Base-by-base conservation (phyloP, 2,113 vertebrate genomes). In the Alethe diademata region DNA sequence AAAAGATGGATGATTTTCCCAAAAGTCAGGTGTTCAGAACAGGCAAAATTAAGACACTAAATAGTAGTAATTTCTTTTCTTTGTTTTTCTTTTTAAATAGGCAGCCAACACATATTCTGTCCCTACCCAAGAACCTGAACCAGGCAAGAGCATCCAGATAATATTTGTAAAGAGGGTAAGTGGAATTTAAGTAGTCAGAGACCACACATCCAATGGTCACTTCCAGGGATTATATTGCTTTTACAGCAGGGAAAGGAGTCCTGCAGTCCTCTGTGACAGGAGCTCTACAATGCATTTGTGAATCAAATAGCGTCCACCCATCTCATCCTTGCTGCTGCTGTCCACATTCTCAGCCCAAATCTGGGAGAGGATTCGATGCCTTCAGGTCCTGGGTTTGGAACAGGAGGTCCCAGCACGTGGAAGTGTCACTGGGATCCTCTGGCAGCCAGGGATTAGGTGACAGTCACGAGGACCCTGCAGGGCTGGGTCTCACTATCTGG, bases 1-100 rank as follows among this genome's bases (percentile, higher is more conserved):
- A 66, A 81, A 61, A 66, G 22, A 38, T 15, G 2, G 1, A 22
- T 8, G 13, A 42, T 35, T 71, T 74, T 80, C 54, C 69, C 31
- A 20, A 24, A 72, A 73, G 42, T 48, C 35, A 38, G 6, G 8
- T 53, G 15, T 25, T 78, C 35, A 43, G 14, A 54, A 65, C 8
- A 66, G 23, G 11, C 12, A 84, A 65, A 57, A 79, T 48, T 28
- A 35, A 48, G 25, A 36, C 15, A 57, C 12, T 33, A 56, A 71
- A 35, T 15, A 45, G 12, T 2, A 42, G n/a, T 3, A 11, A 7
- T 7, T 31, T 29, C 0, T 36, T 56, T 40, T 6, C 0, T 69
- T 48, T 36, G 40, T 9, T 54, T 57, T 14, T 11, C 6, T 54
- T 56, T 80, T 43, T 51, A 33, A 78, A 12, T 48, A 28, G 8